A percentile compares a stretch with the other conserved stretches of the same genome.
phyloP scores from a whole-genome alignment of 1,140 invertebrate species.

The Bathynomus jamesi region DNA sequence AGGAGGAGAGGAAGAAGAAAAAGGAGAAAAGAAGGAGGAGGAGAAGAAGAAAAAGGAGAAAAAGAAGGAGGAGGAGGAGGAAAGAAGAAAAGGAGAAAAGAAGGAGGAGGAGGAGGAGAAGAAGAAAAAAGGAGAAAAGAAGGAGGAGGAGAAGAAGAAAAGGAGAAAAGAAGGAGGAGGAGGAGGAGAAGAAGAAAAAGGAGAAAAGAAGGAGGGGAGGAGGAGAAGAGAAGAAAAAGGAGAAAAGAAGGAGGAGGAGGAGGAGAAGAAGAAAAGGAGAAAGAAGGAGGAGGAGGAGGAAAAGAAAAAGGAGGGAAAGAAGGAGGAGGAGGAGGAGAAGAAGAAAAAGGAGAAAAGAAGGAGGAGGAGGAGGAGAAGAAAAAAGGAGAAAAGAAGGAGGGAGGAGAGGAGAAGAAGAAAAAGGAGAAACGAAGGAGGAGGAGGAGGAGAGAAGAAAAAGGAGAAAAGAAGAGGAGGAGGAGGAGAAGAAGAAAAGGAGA shows the following conservation, averaged over 20 bases:
- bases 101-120: neutral
- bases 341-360: neutral
- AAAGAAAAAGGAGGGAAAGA: neutral
- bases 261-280: slow-evolving; percentile 3
- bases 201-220: neutral
- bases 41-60: slow-evolving; percentile 5
- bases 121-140: neutral
- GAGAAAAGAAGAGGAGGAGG: neutral
- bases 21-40: neutral
- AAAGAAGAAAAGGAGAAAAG: neutral
- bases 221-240: neutral
- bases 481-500: neutral
- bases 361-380: neutral
- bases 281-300: neutral
- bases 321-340: neutral
- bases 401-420: neutral
- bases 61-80: neutral
- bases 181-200: neutral
- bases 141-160: neutral
- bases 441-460: neutral
- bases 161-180: neutral
- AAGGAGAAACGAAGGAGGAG: neutral
- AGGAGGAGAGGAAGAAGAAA: neutral
- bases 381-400: neutral
- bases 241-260: neutral